Percentiles rank a stretch among this genome's conserved stretches.
Evolutionary conservation across 2,888 invertebrate genomes (phyloP).

Genomic region (Dicyrtoma fusca): DNA sequence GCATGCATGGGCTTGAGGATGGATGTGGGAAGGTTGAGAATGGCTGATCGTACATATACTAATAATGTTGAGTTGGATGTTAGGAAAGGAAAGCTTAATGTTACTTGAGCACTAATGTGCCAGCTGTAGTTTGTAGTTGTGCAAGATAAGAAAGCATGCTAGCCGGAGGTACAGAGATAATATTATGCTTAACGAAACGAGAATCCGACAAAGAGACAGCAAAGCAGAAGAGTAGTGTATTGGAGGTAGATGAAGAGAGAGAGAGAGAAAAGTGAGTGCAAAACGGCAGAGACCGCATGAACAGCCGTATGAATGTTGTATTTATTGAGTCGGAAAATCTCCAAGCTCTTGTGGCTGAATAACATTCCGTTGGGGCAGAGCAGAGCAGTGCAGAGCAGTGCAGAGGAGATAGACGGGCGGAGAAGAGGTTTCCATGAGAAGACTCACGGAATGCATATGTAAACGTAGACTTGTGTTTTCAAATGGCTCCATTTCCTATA

Average conservation of each 20-base stretch:
- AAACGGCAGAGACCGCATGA: slow-evolving; percentile 38
- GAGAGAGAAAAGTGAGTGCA: slow-evolving; percentile 25
- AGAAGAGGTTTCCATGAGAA: not conserved
- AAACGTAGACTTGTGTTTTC: not conserved
- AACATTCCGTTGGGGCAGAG: slow-evolving; percentile 26
- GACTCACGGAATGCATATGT: not conserved
- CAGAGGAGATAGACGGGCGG: not conserved
- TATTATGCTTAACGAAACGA: slow-evolving; percentile 18
- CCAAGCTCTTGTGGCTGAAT: slow-evolving; percentile 28
- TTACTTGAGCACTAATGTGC: too few relatives aligned
- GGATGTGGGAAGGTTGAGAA: too few relatives aligned
- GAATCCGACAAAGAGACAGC: not conserved
- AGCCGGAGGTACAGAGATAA: slow-evolving; percentile 3
- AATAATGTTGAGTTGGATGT: too few relatives aligned
- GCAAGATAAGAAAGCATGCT: too few relatives aligned
- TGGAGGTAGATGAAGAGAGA: not conserved
- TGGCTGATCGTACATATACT: too few relatives aligned
- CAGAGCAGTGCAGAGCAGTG: not conserved
- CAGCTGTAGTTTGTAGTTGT: too few relatives aligned
- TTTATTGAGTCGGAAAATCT: slow-evolving; percentile 44
- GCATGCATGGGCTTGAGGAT: too few relatives aligned
- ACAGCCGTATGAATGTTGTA: slow-evolving; percentile 38
- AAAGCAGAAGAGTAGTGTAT: not conserved
- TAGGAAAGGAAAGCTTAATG: too few relatives aligned
- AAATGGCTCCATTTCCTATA: too few relatives aligned